These are phyloP conservation scores for Grus americana DNA, from an alignment of 2,113 vertebrate genomes.

Conservation along the genomic window DNA sequence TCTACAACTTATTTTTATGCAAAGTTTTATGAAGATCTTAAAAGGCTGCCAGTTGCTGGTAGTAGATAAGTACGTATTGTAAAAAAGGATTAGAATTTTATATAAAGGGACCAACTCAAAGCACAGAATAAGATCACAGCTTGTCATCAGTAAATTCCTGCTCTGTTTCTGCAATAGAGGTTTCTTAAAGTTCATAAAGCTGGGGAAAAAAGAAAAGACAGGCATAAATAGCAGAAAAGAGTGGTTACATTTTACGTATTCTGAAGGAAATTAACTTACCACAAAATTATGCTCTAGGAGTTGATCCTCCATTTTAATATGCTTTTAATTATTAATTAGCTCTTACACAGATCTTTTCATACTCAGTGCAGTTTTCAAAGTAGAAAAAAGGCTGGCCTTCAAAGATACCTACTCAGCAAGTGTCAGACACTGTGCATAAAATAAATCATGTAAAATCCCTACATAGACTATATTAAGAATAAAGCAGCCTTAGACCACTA, in stretches of 20 bases:
- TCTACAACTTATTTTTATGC: neutral
- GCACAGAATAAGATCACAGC: neutral
- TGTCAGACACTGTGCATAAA: neutral
- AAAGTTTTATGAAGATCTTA: neutral
- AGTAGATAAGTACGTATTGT: neutral
- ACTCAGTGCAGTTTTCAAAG: neutral
- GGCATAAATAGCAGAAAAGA: neutral
- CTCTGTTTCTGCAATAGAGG: neutral
- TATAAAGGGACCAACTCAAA: neutral
- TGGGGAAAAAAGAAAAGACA: neutral
- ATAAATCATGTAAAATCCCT: neutral
- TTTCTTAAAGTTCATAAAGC: neutral
- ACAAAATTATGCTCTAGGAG: neutral
- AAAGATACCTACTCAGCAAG: neutral
- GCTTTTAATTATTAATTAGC: neutral
- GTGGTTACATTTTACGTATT: neutral
- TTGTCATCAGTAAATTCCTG: neutral
- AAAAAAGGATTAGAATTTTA: neutral
- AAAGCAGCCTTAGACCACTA: neutral
- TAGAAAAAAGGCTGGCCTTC: neutral
- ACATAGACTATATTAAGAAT: neutral
- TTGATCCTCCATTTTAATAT: neutral
- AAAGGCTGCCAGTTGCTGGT: neutral
- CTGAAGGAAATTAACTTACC: neutral
- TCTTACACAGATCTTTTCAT: neutral